A percentile compares a stretch with the other conserved stretches of the same genome.
phyloP scores from a whole-genome alignment of 1,140 invertebrate species.

The Eurosta solidaginis region DNA sequence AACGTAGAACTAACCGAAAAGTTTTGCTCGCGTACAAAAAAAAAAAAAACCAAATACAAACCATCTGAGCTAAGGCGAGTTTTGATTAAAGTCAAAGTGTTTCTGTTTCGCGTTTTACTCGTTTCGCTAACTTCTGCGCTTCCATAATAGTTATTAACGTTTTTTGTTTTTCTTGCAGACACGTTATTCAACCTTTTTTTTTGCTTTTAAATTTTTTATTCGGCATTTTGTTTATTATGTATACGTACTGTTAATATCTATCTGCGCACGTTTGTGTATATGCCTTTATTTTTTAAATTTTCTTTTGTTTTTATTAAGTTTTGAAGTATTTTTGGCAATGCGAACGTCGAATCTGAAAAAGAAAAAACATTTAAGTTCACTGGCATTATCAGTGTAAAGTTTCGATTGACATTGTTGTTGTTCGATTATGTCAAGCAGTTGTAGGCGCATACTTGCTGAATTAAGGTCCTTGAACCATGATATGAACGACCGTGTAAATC shows the following conservation, averaged over 20 bases:
- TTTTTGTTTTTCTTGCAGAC: not conserved
- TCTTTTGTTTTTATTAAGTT: not conserved
- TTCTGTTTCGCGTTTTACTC: not conserved
- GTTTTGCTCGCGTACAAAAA: not conserved
- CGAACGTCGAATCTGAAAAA: not conserved
- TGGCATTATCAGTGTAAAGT: not conserved
- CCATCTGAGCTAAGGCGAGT: not conserved
- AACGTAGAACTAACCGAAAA: not conserved
- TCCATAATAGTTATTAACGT: not conserved
- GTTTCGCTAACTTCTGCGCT: not conserved
- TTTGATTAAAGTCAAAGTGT: not conserved
- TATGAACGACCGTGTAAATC: conserved; percentile 8
- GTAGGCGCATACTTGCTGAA: not conserved
- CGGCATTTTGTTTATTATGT: not conserved
- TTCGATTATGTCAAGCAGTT: not conserved
- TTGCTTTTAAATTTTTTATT: not conserved
- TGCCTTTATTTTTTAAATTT: not conserved
- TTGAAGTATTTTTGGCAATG: not conserved
- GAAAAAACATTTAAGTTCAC: not conserved
- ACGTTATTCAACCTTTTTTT: not conserved
- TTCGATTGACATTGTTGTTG: conserved; percentile 4
- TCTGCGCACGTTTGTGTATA: not conserved
- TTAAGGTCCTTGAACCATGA: not conserved
- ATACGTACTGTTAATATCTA: not conserved
- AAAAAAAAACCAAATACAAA: too few relatives aligned